phyloP scores from a whole-genome alignment of 2,888 invertebrate genomes.

The Gymnocheta viridis region DNA sequence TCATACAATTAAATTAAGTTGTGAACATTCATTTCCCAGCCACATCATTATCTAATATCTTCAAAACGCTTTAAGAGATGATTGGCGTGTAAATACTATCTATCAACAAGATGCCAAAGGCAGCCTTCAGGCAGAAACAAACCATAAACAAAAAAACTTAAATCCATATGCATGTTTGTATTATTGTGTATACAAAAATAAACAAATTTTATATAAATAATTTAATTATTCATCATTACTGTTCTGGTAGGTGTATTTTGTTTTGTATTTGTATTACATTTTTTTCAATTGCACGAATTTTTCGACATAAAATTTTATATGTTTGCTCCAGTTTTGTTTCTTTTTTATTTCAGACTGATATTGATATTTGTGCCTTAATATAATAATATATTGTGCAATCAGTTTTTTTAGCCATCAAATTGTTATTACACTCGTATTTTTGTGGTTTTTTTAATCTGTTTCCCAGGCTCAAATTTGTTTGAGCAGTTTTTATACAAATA shows the following conservation, averaged over 20 bases:
- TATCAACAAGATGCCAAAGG: constrained; percentile 32
- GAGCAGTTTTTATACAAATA: neutral
- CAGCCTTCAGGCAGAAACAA: neutral
- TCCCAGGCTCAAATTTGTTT: constrained; percentile 30
- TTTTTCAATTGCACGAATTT: constrained; percentile 42
- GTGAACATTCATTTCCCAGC: neutral
- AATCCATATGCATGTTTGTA: neutral
- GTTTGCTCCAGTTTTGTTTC: constrained; percentile 47
- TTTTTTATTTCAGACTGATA: neutral
- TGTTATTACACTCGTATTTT: constrained; percentile 2
- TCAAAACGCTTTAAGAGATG: constrained; percentile 33
- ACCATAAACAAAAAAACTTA: neutral
- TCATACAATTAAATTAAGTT: neutral
- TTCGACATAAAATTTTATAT: constrained; percentile 48
- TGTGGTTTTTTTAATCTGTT: constrained; percentile 24
- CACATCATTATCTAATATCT: constrained; percentile 15
- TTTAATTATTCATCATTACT: constrained; percentile 43
- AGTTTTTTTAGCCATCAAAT: constrained; percentile 8
- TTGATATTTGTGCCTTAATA: constrained; percentile 27
- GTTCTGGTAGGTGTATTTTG: neutral
- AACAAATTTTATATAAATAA: neutral
- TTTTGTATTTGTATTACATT: neutral
- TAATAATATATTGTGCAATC: constrained; percentile 13
- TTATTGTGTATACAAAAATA: neutral
- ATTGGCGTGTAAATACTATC: constrained; percentile 17